A percentile compares a stretch with the other conserved stretches of the same genome.
Conservation (phyloP, 2,797 vertebrate species). For the Myotis vivesi region DNA sequence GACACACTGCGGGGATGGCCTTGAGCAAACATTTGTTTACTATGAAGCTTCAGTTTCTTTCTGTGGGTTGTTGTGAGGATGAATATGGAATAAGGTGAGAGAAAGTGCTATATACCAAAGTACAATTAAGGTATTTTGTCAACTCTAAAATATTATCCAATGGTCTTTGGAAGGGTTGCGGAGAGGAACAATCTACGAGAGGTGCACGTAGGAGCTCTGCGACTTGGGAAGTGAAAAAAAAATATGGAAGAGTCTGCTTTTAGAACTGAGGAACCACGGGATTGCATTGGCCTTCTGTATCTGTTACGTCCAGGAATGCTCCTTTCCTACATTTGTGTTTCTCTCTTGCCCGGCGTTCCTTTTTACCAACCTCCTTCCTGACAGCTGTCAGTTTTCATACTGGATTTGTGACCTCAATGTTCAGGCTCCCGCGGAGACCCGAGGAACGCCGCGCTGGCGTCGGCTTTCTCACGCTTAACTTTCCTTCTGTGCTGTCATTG, state of each 20-base stretch:
- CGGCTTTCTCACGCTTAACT: not conserved
- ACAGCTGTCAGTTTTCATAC: not conserved
- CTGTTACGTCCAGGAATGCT: not conserved
- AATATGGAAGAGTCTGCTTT: not conserved
- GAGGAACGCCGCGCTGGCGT: rapidly evolving
- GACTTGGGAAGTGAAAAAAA: slow-evolving; percentile 1
- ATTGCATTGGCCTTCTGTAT: not conserved
- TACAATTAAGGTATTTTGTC: not conserved
- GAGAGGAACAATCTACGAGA: not conserved
- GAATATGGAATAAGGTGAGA: not conserved
- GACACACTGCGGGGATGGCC: not conserved
- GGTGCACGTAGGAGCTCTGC: not conserved
- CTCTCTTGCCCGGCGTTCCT: not conserved
- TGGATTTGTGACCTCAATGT: not conserved
- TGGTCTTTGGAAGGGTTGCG: not conserved
- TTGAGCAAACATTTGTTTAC: not conserved
- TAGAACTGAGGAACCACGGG: not conserved
- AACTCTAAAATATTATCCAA: not conserved
- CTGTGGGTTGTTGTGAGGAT: not conserved
- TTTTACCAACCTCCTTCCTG: not conserved
- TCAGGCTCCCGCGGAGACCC: rapidly evolving
- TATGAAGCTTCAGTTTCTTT: not conserved
- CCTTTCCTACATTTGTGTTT: not conserved
- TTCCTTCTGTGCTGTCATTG: not conserved
- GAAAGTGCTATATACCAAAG: not conserved